Base-by-base conservation (phyloP, 2,113 vertebrate species). In the Vanacampus margaritifer region DNA sequence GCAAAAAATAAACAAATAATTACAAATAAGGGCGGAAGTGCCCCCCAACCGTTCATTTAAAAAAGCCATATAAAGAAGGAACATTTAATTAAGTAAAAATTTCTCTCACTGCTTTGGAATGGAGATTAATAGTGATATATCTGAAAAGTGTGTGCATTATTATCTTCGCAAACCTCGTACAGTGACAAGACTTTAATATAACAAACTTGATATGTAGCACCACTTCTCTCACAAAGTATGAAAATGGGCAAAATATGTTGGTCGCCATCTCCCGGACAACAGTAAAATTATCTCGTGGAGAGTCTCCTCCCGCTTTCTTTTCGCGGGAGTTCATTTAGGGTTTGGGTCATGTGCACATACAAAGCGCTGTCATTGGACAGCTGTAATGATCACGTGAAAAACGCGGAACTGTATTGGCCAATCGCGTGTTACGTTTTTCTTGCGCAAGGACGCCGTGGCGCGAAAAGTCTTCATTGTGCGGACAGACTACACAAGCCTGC, bases 391-490 rank as follows among this genome's bases (percentile, higher is more conserved):
- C 58, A 61, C 72, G 67, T 65, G 57, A 64, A 7, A 6, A 48
- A 60, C 62, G 77, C 63, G 78, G 11, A 8, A 14, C 0, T 0
- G 17, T 6, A 1, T 32, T 6, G 63, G 65, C 91, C 90, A 92
- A 93, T 92, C 64, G 48, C 0, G 0, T 3, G 0, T 23, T 1
- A 72, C 72, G 77, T 36, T 78, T 5, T 1, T 0, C 6, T 28
- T 21, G 35, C 12, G 9, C 16, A 14, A 41, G 1, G 46, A 68
- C 76, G 69, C 5, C 24, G 71, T 92, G 90, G 92, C 92, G 92
- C 84, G 92, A 93, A 93, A 92, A 63, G 0, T 5, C 6, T 5
- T 45, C 79, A 81, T 82, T 37, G 72, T 64, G 62, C 24, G 32
- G 68, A 7, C 21, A 3, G 63, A 12, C 36, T 0, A 17, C 0